These are phyloP conservation scores for Microcebus griseorufus DNA, from an alignment of 2,113 vertebrate genomes.

Conservation along the genomic window DNA sequence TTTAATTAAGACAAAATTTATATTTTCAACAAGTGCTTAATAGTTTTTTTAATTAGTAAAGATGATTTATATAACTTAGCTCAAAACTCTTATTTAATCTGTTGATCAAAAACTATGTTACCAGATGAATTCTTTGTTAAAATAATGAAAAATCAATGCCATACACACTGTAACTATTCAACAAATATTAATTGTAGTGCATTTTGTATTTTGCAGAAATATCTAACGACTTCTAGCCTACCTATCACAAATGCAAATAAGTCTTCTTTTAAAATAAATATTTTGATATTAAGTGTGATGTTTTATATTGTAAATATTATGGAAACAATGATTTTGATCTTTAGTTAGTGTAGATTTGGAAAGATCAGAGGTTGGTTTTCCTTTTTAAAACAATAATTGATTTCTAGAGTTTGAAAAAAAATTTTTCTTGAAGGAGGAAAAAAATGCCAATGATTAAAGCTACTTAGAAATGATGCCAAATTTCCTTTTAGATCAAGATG, in stretches of 20 bases:
- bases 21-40: background rate
- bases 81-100: background rate
- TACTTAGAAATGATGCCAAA: constrained; percentile 15
- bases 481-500: constrained; percentile 92
- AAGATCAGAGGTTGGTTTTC: background rate
- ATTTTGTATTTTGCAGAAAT: background rate
- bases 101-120: background rate
- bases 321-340: background rate
- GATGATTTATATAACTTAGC: background rate
- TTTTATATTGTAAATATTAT: background rate
- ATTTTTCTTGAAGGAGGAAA: background rate
- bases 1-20: background rate
- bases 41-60: background rate
- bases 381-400: background rate
- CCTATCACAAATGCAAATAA: background rate
- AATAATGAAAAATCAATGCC: background rate
- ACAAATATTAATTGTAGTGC: background rate
- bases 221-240: background rate
- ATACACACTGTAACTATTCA: background rate
- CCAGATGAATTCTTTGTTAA: background rate
- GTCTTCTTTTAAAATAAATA: background rate
- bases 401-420: background rate
- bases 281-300: background rate
- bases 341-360: background rate
- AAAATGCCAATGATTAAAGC: background rate